phyloP scores from a whole-genome alignment of 2,888 invertebrate species.

The Lithophane semibrunnea region DNA sequence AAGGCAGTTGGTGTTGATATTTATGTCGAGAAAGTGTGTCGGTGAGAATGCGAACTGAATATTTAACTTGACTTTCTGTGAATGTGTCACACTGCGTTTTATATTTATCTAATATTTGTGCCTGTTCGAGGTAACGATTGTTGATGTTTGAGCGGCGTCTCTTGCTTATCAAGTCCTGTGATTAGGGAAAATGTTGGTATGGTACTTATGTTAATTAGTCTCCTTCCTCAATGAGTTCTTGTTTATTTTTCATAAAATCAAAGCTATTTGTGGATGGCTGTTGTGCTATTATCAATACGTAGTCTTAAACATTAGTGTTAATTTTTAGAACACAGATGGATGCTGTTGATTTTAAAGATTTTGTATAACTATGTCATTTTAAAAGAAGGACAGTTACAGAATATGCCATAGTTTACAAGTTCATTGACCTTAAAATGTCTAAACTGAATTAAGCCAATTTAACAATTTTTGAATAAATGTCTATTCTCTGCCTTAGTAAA shows the following conservation, averaged over 20 bases:
- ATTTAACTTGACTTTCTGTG: conserved; percentile 69
- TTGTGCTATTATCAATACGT: conserved; percentile 9
- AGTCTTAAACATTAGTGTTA: neutral
- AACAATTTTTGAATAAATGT: no score
- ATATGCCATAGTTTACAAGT: neutral
- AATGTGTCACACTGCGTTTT: conserved; percentile 58
- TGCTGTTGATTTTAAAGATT: neutral
- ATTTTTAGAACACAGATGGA: neutral
- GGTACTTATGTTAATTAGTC: conserved; percentile 39
- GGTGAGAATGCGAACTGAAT: conserved; percentile 77
- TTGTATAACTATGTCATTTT: neutral
- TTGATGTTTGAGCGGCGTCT: conserved; percentile 38
- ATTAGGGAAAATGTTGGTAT: conserved; percentile 65
- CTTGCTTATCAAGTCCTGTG: conserved; percentile 44
- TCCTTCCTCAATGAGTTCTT: neutral
- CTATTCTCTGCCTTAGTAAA: no score
- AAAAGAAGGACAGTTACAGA: neutral
- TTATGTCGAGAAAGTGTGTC: conserved; percentile 80
- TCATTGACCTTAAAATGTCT: neutral
- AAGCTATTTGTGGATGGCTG: neutral
- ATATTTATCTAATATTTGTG: conserved; percentile 39
- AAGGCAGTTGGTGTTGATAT: conserved; percentile 19
- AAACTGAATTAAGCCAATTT: neutral
- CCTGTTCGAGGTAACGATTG: conserved; percentile 44
- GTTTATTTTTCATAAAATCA: neutral